phyloP scores from a whole-genome alignment of 1,140 invertebrate species.

The Anoplophora glabripennis region DNA sequence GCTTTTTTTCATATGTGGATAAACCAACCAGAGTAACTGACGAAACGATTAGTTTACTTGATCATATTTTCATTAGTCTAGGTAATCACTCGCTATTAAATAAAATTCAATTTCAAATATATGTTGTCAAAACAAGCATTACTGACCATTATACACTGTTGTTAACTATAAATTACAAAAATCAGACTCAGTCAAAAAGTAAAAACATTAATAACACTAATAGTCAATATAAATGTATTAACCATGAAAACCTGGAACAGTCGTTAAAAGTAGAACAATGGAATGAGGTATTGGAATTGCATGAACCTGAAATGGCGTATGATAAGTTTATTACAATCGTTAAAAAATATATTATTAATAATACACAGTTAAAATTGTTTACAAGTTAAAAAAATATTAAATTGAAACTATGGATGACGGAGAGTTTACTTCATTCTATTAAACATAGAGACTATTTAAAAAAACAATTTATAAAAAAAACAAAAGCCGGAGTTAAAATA shows the following conservation, averaged over 20 bases:
- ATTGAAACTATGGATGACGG: background rate
- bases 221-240: background rate
- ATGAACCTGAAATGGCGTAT: background rate
- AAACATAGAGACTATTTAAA: conserved; percentile 5
- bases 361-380: background rate
- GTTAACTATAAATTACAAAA: conserved; percentile 4
- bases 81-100: background rate
- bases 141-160: conserved; percentile 8
- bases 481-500: background rate
- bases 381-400: background rate
- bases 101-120: background rate
- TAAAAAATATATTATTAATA: background rate
- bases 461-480: conserved; percentile 6
- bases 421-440: background rate
- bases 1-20: too few relatives aligned
- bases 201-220: background rate
- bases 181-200: background rate
- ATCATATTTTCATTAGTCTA: conserved; percentile 11
- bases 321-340: too few relatives aligned
- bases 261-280: background rate
- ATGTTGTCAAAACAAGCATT: background rate
- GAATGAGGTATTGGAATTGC: background rate
- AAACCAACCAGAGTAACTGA: too few relatives aligned
- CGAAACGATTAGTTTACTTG: background rate
- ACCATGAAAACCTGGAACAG: background rate